A percentile compares a stretch with the other conserved stretches of the same genome.
Evolutionary conservation across 1,140 invertebrate genomes (phyloP).

Genomic region (Phenacoccus solenopsis): DNA sequence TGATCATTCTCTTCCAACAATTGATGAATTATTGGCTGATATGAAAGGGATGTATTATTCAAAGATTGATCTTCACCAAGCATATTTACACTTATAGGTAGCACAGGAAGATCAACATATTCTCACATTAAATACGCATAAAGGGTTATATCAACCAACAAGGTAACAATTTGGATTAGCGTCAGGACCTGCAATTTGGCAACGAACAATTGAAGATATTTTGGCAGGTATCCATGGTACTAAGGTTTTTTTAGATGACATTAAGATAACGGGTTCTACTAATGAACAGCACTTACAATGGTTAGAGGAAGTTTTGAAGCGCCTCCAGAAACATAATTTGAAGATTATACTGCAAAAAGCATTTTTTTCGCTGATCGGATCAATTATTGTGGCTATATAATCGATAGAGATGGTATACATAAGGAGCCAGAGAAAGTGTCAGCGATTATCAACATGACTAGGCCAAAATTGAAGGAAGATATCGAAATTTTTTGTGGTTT

Average conservation of each 20-base stretch:
- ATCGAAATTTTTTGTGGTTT: conserved; percentile 23
- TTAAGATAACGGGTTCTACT: conserved; percentile 16
- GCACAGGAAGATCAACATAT: conserved; percentile 28
- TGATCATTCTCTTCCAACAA: conserved; percentile 22
- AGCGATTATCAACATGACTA: conserved; percentile 30
- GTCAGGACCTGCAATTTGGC: conserved; percentile 27
- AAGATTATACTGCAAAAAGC: conserved; percentile 20
- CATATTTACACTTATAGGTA: conserved; percentile 29
- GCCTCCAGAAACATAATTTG: conserved; percentile 6
- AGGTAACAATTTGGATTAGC: conserved; percentile 30
- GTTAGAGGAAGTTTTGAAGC: conserved; percentile 10
- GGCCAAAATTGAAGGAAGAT: conserved; percentile 29
- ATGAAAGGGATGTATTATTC: conserved; percentile 27
- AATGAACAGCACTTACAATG: not conserved
- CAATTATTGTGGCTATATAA: conserved; percentile 19
- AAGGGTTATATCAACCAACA: conserved; percentile 30
- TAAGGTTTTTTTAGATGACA: conserved; percentile 22
- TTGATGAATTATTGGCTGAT: conserved; percentile 23
- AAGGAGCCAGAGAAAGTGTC: conserved; percentile 28
- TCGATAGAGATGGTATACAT: conserved; percentile 19
- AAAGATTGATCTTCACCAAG: conserved; percentile 28
- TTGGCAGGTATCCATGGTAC: conserved; percentile 18
- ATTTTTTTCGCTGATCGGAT: conserved; percentile 15
- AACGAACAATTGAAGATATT: conserved; percentile 28
- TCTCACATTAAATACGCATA: conserved; percentile 29